A percentile compares a stretch with the other conserved stretches of the same genome.
phyloP scores from a whole-genome alignment of 2,113 vertebrate genomes.

The Zapornia atra region DNA sequence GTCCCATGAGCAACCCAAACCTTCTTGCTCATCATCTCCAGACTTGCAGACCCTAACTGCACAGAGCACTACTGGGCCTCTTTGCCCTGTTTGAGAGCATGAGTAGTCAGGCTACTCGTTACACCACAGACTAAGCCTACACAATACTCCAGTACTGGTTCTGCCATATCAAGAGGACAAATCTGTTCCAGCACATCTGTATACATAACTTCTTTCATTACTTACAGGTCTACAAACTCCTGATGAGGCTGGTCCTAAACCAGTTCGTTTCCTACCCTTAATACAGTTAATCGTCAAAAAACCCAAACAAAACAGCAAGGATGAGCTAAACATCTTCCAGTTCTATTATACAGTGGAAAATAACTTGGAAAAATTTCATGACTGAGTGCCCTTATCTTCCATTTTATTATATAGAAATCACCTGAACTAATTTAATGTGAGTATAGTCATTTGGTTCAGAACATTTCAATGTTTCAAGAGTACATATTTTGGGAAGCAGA shows the following conservation, averaged over 20 bases:
- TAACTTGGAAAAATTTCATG: background rate
- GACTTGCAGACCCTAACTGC: background rate
- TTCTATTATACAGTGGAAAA: background rate
- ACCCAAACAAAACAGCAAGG: fast-evolving
- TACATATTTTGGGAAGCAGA: background rate
- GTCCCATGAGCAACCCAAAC: background rate
- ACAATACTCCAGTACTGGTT: background rate
- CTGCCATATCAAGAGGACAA: background rate
- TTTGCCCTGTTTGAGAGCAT: background rate
- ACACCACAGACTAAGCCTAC: background rate
- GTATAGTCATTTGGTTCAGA: background rate
- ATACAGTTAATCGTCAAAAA: background rate
- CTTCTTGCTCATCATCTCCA: background rate
- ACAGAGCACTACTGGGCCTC: fast-evolving
- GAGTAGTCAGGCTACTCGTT: background rate
- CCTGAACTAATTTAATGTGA: background rate
- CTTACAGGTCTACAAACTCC: background rate
- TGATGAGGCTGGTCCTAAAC: background rate
- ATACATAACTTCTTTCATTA: background rate
- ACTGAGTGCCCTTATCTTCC: background rate
- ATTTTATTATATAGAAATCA: background rate
- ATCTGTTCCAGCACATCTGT: background rate
- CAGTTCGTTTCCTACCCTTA: background rate
- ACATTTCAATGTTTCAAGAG: too few species aligned
- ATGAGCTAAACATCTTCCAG: background rate